A percentile compares a stretch with the other conserved stretches of the same genome.
These are phyloP conservation scores for Tringa solitaria DNA, from an alignment of 2,113 vertebrate species.

Conservation along the genomic window DNA sequence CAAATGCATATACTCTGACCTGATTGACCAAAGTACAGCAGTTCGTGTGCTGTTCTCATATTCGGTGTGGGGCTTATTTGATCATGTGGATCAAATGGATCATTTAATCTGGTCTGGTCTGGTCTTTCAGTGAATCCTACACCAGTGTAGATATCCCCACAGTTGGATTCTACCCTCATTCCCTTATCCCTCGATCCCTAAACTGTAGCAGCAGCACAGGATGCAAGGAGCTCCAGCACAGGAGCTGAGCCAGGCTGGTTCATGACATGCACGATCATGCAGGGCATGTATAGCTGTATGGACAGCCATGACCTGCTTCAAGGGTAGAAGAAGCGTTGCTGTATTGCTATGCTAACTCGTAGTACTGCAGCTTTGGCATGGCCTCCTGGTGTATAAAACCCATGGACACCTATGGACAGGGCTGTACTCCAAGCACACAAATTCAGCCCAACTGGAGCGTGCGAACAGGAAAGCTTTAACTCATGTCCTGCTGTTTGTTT, in stretches of 20 bases:
- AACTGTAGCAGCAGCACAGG: background rate
- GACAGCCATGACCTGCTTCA: background rate
- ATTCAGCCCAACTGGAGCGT: background rate
- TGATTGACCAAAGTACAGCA: background rate
- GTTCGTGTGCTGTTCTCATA: background rate
- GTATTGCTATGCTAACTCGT: background rate
- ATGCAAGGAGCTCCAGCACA: fast-evolving
- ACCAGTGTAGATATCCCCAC: background rate
- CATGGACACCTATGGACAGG: background rate
- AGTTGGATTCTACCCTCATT: background rate
- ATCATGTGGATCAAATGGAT: fast-evolving
- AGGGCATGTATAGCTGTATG: fast-evolving
- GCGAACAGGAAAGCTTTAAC: background rate
- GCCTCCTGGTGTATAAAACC: background rate
- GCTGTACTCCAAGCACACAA: background rate
- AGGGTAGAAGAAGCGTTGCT: background rate
- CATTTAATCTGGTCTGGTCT: background rate
- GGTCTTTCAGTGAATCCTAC: background rate
- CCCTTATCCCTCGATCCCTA: background rate
- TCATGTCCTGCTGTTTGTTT: background rate
- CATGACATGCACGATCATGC: fast-evolving
- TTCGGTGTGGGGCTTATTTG: background rate
- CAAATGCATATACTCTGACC: background rate
- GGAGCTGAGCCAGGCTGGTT: background rate
- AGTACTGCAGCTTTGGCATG: too few relatives aligned